These are phyloP conservation scores for Columbina picui DNA, from an alignment of 2,113 vertebrate species.

Conservation along the genomic window DNA sequence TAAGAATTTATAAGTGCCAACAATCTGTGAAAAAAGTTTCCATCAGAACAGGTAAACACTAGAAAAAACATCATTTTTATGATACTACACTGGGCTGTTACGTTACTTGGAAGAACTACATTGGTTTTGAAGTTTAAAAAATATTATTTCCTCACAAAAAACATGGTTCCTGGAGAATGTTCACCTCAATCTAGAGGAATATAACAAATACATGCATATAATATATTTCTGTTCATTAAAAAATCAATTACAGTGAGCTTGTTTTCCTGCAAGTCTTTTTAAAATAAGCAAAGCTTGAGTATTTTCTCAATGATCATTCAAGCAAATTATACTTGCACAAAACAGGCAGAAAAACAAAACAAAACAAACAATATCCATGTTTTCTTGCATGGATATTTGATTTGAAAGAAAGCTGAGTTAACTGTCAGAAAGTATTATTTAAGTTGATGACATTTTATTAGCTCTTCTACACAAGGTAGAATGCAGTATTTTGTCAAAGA, in stretches of 20 bases:
- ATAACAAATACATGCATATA: background rate
- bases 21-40: background rate
- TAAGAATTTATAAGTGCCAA: background rate
- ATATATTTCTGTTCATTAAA: background rate
- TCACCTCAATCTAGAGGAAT: background rate
- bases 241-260: rapidly evolving
- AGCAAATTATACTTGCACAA: background rate
- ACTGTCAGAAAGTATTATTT: background rate
- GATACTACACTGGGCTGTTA: background rate
- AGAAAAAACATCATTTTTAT: background rate
- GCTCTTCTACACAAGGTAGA: background rate
- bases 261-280: background rate
- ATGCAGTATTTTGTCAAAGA: background rate
- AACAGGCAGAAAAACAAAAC: background rate
- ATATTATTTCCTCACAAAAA: background rate
- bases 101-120: background rate
- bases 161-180: background rate
- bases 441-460: background rate
- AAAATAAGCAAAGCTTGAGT: background rate
- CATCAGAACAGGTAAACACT: background rate
- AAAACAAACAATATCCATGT: background rate
- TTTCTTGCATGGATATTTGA: background rate
- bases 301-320: background rate
- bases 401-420: background rate
- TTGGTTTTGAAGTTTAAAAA: background rate